phyloP scores from a whole-genome alignment of 1,140 invertebrate genomes.

The Hycleus phaleratus region DNA sequence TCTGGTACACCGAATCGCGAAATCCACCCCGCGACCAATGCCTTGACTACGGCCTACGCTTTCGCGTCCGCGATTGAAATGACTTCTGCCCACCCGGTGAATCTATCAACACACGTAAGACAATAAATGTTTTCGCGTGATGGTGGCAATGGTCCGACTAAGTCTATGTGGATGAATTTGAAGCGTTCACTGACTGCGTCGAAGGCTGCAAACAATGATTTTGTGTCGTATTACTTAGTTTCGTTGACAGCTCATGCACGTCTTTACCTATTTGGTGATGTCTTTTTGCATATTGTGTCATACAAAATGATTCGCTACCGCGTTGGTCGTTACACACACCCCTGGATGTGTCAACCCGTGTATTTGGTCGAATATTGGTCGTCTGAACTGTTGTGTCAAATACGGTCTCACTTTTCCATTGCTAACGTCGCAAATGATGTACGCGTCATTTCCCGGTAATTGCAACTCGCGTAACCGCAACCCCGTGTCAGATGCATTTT shows the following conservation, averaged over 20 bases:
- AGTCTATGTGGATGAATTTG: conserved; percentile 44
- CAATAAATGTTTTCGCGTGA: conserved; percentile 34
- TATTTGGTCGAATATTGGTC: conserved; percentile 17
- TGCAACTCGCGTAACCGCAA: conserved; percentile 3
- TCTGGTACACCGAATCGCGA: conserved; percentile 25
- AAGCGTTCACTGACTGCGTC: conserved; percentile 4
- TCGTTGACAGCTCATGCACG: conserved; percentile 30
- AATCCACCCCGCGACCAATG: conserved; percentile 29
- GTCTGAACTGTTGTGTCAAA: conserved; percentile 18
- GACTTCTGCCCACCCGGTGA: conserved; percentile 42
- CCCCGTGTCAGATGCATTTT: conserved; percentile 10
- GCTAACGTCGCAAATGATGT: not conserved
- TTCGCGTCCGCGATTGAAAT: conserved; percentile 35
- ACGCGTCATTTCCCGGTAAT: not conserved
- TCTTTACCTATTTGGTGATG: conserved; percentile 15
- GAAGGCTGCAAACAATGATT: conserved; percentile 1
- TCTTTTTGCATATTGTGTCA: conserved; percentile 30
- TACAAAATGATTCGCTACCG: conserved; percentile 18
- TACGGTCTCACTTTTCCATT: conserved; percentile 17
- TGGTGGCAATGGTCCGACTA: conserved; percentile 42
- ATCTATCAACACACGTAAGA: conserved; percentile 42
- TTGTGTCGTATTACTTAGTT: conserved; percentile 26
- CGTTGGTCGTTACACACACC: conserved; percentile 16
- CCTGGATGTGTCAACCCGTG: conserved; percentile 29
- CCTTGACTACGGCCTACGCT: conserved; percentile 31